Evolutionary conservation across 2,797 vertebrate species (phyloP).

Genomic region (Silurus aristotelis): DNA sequence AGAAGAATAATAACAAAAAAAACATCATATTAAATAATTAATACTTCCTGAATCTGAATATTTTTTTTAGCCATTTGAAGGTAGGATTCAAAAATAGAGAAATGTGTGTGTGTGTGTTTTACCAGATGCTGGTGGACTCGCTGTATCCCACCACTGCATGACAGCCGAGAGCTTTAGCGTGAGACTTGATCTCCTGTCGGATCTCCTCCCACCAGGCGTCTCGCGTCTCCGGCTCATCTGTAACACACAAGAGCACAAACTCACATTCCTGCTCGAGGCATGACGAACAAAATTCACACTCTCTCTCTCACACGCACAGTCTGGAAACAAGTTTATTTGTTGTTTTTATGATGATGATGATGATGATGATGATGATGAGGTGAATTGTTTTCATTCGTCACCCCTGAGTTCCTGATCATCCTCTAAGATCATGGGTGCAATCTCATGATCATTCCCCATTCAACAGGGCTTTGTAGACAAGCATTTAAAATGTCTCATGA

Average conservation of each 20-base stretch:
- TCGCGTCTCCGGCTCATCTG: constrained; percentile 99
- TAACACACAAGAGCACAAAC: constrained; percentile 70
- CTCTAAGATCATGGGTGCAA: constrained; percentile 15
- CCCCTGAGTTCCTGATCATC: constrained; percentile 32
- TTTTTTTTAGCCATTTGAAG: too few species aligned
- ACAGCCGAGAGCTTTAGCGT: constrained; percentile 96
- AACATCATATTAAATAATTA: neutral
- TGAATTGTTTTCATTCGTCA: constrained; percentile 23
- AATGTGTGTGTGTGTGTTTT: constrained; percentile 46
- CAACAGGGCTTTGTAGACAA: constrained; percentile 39
- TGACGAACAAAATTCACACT: neutral
- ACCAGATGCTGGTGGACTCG: constrained; percentile 99
- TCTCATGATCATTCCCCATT: neutral
- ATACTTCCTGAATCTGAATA: neutral
- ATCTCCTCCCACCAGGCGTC: constrained; percentile 99
- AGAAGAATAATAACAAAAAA: neutral
- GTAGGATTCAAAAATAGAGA: too few species aligned
- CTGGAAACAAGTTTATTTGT: neutral
- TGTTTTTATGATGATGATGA: constrained; percentile 34
- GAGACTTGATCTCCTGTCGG: constrained; percentile 99
- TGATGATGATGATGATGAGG: constrained; percentile 21
- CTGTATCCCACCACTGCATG: constrained; percentile 98
- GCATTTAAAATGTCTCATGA: constrained; percentile 18
- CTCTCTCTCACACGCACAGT: neutral
- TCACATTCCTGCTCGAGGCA: constrained; percentile 40